Evolutionary conservation across 2,113 vertebrate genomes (phyloP), one percentile per base, ranked within the genome.

Genomic region (Siphamia tubifer): DNA sequence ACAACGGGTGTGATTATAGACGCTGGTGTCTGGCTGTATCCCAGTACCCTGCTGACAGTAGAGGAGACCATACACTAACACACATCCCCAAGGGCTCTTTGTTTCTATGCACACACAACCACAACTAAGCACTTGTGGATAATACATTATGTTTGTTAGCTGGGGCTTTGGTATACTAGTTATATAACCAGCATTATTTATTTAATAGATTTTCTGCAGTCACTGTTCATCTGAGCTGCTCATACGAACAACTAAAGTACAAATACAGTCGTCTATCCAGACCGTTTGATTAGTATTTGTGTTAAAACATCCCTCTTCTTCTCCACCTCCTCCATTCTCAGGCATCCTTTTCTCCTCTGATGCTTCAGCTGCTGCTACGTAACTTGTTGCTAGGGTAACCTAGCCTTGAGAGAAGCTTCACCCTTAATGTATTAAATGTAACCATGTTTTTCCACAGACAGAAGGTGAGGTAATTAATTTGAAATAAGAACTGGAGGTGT

Each of bases 371-470:
- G 76, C 69, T 56, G 68, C 83, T 30, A 82, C 51, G 76, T 84
- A 81, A 82, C 77, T 65, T 87, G 87, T 90, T 89, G 79, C 88
- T 74, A 82, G 57, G 85, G 84, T 58, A 85, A 88, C 84, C 21
- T 56, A 51, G 70, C 66, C 48, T 49, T 54, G 47, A 62, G 67
- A 72, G 69, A 73, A 61, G 67, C 53, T 60, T 15, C 30, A 25
- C 52, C 61, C 68, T 54, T 28, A 28, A 56, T 71, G 4, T 30
- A 15, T 25, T 56, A 47, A 56, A 13, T 53, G 58, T 51, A 62
- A 17, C 27, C 36, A 28, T 43, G 49, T 25, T 32, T 47, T 28
- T 43, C 45, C 16, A 8, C 10, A 42, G 31, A 71, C 4, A 21
- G 45, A 42, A 12, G 2, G 4, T 21, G 25, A 16, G 12, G 12